These are phyloP conservation scores for Caenorhabditis doughertyi DNA, from an alignment of 2,888 invertebrate species.

Conservation along the genomic window DNA sequence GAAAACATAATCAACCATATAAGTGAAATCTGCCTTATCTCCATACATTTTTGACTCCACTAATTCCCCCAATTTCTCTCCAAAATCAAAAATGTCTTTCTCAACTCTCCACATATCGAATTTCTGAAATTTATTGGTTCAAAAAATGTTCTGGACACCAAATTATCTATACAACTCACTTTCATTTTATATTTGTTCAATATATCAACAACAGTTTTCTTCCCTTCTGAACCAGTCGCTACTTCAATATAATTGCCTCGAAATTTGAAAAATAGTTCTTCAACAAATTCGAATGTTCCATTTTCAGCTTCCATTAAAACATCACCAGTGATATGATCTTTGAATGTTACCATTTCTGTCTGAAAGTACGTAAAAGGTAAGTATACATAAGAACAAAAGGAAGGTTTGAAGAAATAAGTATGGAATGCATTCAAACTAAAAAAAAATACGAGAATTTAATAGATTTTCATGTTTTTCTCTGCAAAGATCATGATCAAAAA, in stretches of 20 bases:
- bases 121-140: constrained; percentile 29
- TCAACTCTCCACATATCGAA: constrained; percentile 59
- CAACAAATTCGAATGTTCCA: constrained; percentile 38
- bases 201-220: constrained; percentile 41
- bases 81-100: constrained; percentile 52
- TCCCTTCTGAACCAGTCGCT: constrained; percentile 10
- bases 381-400: neutral
- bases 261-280: constrained; percentile 49
- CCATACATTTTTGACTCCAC: constrained; percentile 45
- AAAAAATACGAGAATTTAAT: neutral
- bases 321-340: constrained; percentile 47
- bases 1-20: constrained; percentile 56
- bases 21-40: constrained; percentile 47
- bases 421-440: neutral
- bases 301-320: constrained; percentile 39
- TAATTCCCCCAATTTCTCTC: constrained; percentile 50
- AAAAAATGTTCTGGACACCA: neutral
- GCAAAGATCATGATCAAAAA: constrained; percentile 44
- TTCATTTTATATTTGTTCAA: constrained; percentile 40
- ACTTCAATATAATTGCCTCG: constrained; percentile 42
- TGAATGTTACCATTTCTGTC: constrained; percentile 49
- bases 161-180: neutral
- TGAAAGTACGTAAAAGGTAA: neutral
- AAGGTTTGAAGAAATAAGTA: neutral
- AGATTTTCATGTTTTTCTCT: neutral